Percentiles rank a stretch among this genome's conserved stretches.
Evolutionary conservation across 2,888 invertebrate genomes (phyloP).

Genomic region (Heteromyza rotundicornis): DNA sequence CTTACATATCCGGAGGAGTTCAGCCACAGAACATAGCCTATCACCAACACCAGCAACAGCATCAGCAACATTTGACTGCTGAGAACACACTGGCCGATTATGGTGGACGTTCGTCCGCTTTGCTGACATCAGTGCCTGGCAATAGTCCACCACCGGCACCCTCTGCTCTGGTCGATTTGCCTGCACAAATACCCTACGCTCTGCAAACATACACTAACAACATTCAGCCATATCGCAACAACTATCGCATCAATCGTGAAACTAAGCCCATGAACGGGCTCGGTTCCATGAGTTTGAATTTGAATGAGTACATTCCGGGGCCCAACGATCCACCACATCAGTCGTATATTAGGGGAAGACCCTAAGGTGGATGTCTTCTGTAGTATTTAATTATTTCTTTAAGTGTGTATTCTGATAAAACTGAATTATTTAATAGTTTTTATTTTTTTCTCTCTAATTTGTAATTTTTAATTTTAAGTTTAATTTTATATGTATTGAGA

Average conservation of each 20-base stretch:
- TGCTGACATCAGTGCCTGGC: slow-evolving; percentile 34
- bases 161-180: slow-evolving; percentile 15
- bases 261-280: slow-evolving; percentile 47
- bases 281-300: slow-evolving; percentile 48
- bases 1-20: slow-evolving; percentile 39
- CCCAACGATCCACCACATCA: slow-evolving; percentile 38
- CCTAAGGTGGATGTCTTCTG: slow-evolving; percentile 34
- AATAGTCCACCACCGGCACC: slow-evolving; percentile 34
- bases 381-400: no score
- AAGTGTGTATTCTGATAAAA: no score
- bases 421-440: no score
- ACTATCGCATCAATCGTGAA: slow-evolving; percentile 56
- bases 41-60: slow-evolving; percentile 5
- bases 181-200: slow-evolving; percentile 38
- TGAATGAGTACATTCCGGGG: slow-evolving; percentile 57
- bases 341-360: slow-evolving; percentile 38
- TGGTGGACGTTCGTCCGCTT: slow-evolving; percentile 28
- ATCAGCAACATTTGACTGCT: slow-evolving; percentile 11
- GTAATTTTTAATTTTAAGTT: no score
- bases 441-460: no score
- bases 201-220: slow-evolving; percentile 44
- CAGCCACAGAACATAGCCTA: slow-evolving; percentile 9
- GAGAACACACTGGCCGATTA: slow-evolving; percentile 34
- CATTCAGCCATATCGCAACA: slow-evolving; percentile 31
- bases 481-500: no score